These are phyloP conservation scores for Mimumesa dahlbomi DNA, from an alignment of 2,888 invertebrate genomes.

Conservation along the genomic window DNA sequence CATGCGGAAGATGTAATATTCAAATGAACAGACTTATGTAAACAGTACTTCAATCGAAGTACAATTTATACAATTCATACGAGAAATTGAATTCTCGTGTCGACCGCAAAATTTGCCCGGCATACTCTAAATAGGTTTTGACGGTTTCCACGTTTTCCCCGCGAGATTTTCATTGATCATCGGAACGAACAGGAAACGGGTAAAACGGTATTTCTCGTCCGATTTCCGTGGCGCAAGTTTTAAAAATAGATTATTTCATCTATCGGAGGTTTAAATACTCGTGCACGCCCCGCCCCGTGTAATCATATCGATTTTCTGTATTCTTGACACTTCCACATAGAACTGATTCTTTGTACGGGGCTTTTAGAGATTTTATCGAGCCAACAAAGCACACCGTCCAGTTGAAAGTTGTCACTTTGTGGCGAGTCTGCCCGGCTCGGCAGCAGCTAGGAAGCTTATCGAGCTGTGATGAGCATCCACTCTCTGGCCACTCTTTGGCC, in stretches of 20 bases:
- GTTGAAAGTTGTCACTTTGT: slow-evolving; percentile 56
- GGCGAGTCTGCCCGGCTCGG: slow-evolving; percentile 28
- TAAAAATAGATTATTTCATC: not conserved
- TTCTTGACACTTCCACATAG: slow-evolving; percentile 1
- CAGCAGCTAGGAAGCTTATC: slow-evolving; percentile 54
- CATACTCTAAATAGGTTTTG: too few species aligned
- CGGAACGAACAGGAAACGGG: too few species aligned
- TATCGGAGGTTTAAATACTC: not conserved
- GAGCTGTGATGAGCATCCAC: slow-evolving; percentile 57
- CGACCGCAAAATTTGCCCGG: too few species aligned
- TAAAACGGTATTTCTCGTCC: too few species aligned
- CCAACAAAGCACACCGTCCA: slow-evolving; percentile 34
- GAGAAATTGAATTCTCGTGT: too few species aligned
- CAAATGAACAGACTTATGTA: too few species aligned
- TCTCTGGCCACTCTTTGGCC: slow-evolving; percentile 49
- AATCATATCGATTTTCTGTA: slow-evolving; percentile 26
- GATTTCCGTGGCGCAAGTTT: too few species aligned
- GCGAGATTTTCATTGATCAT: too few species aligned
- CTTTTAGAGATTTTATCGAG: slow-evolving; percentile 33
- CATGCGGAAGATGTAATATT: too few species aligned
- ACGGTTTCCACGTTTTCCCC: too few species aligned
- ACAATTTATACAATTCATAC: too few species aligned
- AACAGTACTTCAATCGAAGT: too few species aligned
- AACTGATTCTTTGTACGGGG: slow-evolving; percentile 30
- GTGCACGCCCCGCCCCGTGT: not conserved